phyloP scores from a whole-genome alignment of 2,888 invertebrate species.

The Pheosia gnoma region DNA sequence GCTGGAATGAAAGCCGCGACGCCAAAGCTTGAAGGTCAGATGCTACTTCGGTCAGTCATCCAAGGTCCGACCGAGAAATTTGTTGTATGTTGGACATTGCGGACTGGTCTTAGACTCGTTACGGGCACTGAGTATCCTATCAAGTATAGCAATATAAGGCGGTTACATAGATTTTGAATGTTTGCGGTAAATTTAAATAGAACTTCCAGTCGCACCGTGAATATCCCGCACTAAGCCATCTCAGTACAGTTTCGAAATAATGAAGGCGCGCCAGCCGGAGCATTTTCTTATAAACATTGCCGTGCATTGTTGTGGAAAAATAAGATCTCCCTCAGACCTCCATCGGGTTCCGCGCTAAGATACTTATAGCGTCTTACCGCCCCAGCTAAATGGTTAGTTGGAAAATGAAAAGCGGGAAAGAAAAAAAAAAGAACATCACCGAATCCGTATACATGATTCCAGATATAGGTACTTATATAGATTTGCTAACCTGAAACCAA shows the following conservation, averaged over 20 bases:
- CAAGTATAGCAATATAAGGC: no score
- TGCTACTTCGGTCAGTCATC: no score
- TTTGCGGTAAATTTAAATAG: neutral
- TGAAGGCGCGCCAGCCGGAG: constrained; percentile 62
- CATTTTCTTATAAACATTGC: constrained; percentile 61
- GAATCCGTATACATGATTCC: no score
- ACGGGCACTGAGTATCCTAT: no score
- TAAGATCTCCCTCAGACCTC: constrained; percentile 40
- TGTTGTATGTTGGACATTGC: no score
- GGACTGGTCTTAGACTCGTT: no score
- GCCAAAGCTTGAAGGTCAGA: no score
- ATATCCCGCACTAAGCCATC: constrained; percentile 49
- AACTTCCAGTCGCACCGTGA: constrained; percentile 29
- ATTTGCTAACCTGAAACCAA: neutral
- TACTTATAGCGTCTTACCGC: constrained; percentile 25
- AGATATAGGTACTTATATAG: neutral
- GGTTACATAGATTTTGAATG: no score
- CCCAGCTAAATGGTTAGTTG: constrained; percentile 16
- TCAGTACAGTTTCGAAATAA: constrained; percentile 63
- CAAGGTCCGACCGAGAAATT: no score
- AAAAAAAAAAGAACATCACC: neutral
- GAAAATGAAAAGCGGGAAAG: constrained; percentile 11
- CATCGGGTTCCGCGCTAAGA: constrained; percentile 24
- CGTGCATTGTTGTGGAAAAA: constrained; percentile 60
- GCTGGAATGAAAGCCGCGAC: no score